These are phyloP conservation scores for Leptatherina wallacei DNA, from an alignment of 2,797 vertebrate species.

Conservation along the genomic window DNA sequence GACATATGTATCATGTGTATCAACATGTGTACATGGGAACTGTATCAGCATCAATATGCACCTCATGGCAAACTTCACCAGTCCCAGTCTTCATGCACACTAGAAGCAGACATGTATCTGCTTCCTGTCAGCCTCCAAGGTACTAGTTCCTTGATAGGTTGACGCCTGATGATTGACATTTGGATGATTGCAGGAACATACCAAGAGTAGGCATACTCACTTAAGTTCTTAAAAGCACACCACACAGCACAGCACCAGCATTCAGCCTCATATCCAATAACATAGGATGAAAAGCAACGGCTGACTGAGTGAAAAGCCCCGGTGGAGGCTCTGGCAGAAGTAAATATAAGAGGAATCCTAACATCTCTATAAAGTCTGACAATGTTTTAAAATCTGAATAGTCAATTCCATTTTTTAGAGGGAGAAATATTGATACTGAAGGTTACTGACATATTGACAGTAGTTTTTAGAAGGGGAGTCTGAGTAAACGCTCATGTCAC, in stretches of 20 bases:
- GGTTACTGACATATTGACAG: neutral
- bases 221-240: conserved; percentile 38
- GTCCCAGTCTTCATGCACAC: neutral
- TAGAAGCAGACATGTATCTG: conserved; percentile 30
- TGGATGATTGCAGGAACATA: conserved; percentile 39
- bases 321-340: neutral
- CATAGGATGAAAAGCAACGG: conserved; percentile 58
- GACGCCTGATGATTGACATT: conserved; percentile 58
- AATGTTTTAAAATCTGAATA: neutral
- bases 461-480: neutral
- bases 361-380: neutral
- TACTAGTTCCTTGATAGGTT: conserved; percentile 24
- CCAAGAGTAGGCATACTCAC: conserved; percentile 19
- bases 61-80: conserved; percentile 13
- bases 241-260: conserved; percentile 17
- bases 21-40: neutral
- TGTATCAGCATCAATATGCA: conserved; percentile 5
- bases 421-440: neutral
- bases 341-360: neutral
- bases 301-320: conserved; percentile 31
- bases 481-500: neutral
- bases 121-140: conserved; percentile 57
- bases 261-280: conserved; percentile 30
- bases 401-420: neutral
- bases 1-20: neutral